Percentiles rank a stretch among this genome's conserved stretches.
Evolutionary conservation across 2,113 vertebrate genomes (phyloP).

Genomic region (Ageneiosus marmoratus): DNA sequence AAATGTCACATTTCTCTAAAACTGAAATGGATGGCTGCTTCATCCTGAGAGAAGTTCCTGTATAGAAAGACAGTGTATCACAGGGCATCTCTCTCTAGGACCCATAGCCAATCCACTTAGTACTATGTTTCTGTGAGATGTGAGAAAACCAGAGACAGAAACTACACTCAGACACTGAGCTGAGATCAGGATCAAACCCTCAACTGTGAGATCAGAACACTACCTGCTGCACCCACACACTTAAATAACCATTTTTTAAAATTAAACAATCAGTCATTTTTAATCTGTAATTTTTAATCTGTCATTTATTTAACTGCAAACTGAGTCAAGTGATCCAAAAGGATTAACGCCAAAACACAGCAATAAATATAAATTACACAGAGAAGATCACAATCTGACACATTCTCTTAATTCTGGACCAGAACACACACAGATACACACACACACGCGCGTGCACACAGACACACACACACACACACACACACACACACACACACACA

Average conservation of each 20-base stretch:
- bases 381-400: constrained; percentile 50
- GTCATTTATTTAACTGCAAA: constrained; percentile 57
- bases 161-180: background rate
- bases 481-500: constrained; percentile 21
- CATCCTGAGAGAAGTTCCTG: background rate
- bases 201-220: background rate
- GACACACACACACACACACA: background rate
- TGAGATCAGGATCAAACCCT: background rate
- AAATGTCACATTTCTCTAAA: background rate
- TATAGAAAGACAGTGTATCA: too few species aligned
- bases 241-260: background rate
- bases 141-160: background rate
- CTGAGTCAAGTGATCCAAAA: constrained; percentile 39
- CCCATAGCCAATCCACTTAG: background rate
- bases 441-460: background rate
- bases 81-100: background rate
- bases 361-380: constrained; percentile 73
- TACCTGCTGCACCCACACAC: background rate
- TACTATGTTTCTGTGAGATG: background rate
- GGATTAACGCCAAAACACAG: constrained; percentile 56
- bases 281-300: too few species aligned
- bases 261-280: too few species aligned
- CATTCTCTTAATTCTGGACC: constrained; percentile 53
- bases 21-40: too few species aligned
- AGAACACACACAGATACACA: background rate